A percentile compares a stretch with the other conserved stretches of the same genome.
These are phyloP conservation scores for Corythornis vintsioides DNA, from an alignment of 2,113 vertebrate species.

Conservation along the genomic window DNA sequence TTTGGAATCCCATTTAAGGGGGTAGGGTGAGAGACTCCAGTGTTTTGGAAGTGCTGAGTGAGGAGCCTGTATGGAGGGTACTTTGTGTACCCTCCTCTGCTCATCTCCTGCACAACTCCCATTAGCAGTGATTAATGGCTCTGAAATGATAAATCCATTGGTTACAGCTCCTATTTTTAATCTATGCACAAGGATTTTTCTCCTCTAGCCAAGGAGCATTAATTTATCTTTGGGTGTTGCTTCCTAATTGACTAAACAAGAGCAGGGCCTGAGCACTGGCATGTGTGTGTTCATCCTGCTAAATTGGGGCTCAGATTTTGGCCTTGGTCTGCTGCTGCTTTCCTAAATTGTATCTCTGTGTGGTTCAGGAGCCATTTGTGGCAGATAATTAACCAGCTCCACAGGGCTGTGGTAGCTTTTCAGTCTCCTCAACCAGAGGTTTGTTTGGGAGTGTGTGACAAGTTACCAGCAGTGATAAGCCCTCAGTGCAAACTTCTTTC, in stretches of 20 bases:
- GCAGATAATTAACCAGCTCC: background rate
- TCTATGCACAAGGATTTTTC: background rate
- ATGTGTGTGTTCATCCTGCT: background rate
- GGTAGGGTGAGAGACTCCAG: background rate
- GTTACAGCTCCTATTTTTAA: slow-evolving; percentile 30
- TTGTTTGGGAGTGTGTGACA: background rate
- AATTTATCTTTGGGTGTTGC: background rate
- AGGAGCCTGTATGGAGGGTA: background rate
- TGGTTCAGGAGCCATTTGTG: background rate
- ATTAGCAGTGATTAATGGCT: background rate
- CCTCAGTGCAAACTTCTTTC: background rate
- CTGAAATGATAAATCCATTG: background rate
- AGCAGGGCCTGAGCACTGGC: background rate
- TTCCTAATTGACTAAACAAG: background rate
- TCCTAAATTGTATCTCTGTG: background rate
- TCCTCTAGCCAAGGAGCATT: background rate
- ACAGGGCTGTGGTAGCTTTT: rapidly evolving
- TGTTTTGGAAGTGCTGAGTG: background rate
- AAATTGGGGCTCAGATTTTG: background rate
- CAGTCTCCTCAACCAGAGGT: background rate
- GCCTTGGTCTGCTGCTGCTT: background rate
- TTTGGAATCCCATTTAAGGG: background rate
- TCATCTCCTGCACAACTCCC: background rate
- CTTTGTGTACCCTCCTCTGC: background rate
- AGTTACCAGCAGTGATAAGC: background rate